Conservation (phyloP, 2,888 invertebrate genomes). For the Orgyia antiqua region DNA sequence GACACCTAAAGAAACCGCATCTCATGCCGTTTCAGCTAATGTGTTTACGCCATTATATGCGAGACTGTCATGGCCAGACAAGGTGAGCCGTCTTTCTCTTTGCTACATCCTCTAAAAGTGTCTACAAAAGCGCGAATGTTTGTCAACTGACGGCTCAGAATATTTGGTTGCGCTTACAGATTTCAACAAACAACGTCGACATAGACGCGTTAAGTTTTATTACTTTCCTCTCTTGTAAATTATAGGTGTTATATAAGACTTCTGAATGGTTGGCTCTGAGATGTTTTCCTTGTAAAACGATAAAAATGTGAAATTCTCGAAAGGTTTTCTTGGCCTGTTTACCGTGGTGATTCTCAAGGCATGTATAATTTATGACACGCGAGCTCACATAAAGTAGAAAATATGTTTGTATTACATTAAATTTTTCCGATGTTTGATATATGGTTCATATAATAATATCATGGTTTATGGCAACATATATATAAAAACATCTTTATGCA, state of each 20-base stretch:
- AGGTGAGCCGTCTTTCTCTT: slow-evolving; percentile 30
- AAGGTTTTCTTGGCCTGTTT: slow-evolving; percentile 30
- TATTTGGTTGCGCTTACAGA: slow-evolving; percentile 49
- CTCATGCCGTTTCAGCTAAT: slow-evolving; percentile 50
- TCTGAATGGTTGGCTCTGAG: slow-evolving; percentile 34
- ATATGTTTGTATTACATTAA: slow-evolving; percentile 13
- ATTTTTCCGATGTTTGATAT: slow-evolving; percentile 3
- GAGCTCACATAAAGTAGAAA: slow-evolving; percentile 10
- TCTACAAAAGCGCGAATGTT: slow-evolving; percentile 5
- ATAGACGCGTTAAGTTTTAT: slow-evolving; percentile 70
- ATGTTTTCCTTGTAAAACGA: slow-evolving; percentile 49
- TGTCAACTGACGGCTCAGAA: slow-evolving; percentile 31
- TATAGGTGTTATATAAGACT: slow-evolving; percentile 57
- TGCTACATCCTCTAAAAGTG: slow-evolving; percentile 6
- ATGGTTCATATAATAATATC: no score
- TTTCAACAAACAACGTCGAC: slow-evolving; percentile 63
- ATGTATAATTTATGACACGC: slow-evolving; percentile 30
- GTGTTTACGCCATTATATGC: slow-evolving; percentile 67
- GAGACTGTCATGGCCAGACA: slow-evolving; percentile 42
- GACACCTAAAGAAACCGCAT: slow-evolving; percentile 47
- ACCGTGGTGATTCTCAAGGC: slow-evolving; percentile 27
- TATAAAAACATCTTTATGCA: no score
- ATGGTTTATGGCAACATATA: no score
- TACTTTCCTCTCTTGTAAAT: slow-evolving; percentile 67
- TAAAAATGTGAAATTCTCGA: slow-evolving; percentile 49